Conservation (phyloP, 2,113 vertebrate genomes). For the Anarrhichthys ocellatus region DNA sequence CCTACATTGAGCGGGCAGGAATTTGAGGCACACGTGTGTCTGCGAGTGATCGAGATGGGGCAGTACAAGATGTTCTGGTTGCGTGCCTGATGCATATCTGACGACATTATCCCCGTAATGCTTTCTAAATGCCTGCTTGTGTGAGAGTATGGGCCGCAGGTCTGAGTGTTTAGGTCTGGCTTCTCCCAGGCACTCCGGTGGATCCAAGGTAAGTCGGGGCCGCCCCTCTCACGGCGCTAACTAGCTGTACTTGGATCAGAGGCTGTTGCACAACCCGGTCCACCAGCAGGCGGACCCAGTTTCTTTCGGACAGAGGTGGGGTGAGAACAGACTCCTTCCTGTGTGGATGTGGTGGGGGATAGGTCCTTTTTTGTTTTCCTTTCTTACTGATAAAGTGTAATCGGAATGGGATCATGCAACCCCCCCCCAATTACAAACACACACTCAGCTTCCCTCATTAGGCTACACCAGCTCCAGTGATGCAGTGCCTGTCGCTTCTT, state of each 20-base stretch:
- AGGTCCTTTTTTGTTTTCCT: slow-evolving; percentile 30
- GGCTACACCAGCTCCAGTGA: slow-evolving; percentile 38
- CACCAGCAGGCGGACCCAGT: slow-evolving; percentile 18
- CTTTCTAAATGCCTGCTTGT: slow-evolving; percentile 50
- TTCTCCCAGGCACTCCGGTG: slow-evolving; percentile 47
- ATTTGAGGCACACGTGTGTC: slow-evolving; percentile 43
- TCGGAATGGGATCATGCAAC: slow-evolving; percentile 39
- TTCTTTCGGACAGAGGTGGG: slow-evolving; percentile 15
- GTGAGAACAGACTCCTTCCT: neutral
- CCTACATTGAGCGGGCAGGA: slow-evolving; percentile 39
- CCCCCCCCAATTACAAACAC: slow-evolving; percentile 16
- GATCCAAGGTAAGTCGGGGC: slow-evolving; percentile 46
- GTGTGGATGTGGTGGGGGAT: neutral
- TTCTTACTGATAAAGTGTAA: slow-evolving; percentile 55
- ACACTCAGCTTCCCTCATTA: slow-evolving; percentile 36
- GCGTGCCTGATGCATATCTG: slow-evolving; percentile 48
- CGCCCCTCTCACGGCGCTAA: slow-evolving; percentile 51
- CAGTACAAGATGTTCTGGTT: slow-evolving; percentile 46
- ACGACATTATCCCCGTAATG: slow-evolving; percentile 31
- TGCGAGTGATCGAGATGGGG: slow-evolving; percentile 10
- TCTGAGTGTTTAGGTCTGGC: slow-evolving; percentile 24
- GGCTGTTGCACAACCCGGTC: slow-evolving; percentile 52
- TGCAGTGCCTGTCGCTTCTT: slow-evolving; percentile 35
- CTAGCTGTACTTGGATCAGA: slow-evolving; percentile 64
- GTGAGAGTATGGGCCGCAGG: slow-evolving; percentile 14